These are phyloP conservation scores for Pasiphila rectangulata DNA, from an alignment of 2,888 invertebrate species.

Conservation along the genomic window DNA sequence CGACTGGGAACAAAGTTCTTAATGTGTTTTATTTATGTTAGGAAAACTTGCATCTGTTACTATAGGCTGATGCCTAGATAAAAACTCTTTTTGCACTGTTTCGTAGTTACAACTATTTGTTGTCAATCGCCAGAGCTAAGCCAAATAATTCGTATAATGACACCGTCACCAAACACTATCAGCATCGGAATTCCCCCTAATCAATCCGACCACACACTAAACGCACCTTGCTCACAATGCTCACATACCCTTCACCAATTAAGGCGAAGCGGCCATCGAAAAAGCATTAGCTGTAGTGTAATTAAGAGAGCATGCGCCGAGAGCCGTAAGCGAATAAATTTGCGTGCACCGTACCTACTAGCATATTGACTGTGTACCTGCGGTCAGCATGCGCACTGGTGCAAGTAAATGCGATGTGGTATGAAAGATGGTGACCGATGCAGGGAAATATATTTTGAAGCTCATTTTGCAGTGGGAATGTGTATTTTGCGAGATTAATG, in stretches of 20 bases:
- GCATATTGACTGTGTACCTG: conserved; percentile 10
- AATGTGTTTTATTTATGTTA: conserved; percentile 1
- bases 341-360: conserved; percentile 45
- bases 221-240: conserved; percentile 27
- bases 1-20: conserved; percentile 1
- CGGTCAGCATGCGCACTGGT: conserved; percentile 20
- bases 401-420: conserved; percentile 11
- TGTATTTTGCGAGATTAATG: conserved; percentile 1
- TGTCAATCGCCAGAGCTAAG: not conserved
- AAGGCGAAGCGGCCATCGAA: conserved; percentile 53
- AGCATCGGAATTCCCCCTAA: conserved; percentile 20
- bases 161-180: conserved; percentile 10
- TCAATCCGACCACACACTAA: conserved; percentile 28
- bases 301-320: conserved; percentile 63
- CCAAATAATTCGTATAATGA: not conserved
- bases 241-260: conserved; percentile 32
- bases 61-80: not conserved
- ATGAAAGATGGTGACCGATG: conserved; percentile 14
- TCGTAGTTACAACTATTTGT: too few relatives aligned
- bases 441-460: not conserved
- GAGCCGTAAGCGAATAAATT: conserved; percentile 55
- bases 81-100: not conserved
- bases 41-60: not conserved
- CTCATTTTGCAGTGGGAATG: conserved; percentile 1
- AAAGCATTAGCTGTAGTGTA: conserved; percentile 66